These are phyloP conservation scores for Rhagologus leucostigma DNA, from an alignment of 2,113 vertebrate species.

Conservation along the genomic window DNA sequence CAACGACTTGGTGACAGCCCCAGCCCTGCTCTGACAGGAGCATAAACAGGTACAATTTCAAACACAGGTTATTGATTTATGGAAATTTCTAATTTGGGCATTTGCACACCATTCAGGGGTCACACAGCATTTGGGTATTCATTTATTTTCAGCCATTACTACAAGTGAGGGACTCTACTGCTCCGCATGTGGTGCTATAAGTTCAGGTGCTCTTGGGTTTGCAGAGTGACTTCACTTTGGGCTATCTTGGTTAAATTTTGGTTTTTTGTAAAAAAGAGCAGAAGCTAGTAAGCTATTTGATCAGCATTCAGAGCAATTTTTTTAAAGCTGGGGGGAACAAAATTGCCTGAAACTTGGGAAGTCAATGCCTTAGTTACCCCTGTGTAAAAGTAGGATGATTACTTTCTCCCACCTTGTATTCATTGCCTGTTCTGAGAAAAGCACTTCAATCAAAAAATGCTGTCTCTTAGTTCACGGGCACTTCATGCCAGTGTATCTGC, in stretches of 20 bases:
- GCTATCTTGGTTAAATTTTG: neutral
- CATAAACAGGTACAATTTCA: neutral
- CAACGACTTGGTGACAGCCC: neutral
- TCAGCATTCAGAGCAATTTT: neutral
- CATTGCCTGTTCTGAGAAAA: neutral
- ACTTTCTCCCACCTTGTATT: neutral
- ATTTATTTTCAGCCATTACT: neutral
- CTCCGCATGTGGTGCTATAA: rapidly evolving
- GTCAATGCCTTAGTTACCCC: neutral
- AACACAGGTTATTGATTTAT: neutral
- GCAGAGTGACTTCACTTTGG: neutral
- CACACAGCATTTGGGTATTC: neutral
- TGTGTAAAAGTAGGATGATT: neutral
- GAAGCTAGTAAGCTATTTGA: neutral
- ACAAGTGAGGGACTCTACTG: rapidly evolving
- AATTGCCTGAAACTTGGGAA: neutral
- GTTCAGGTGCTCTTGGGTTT: neutral
- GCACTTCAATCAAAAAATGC: neutral
- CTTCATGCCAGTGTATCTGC: neutral
- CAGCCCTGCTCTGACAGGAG: neutral
- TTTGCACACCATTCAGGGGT: neutral
- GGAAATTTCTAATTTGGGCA: neutral
- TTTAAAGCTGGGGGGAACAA: neutral
- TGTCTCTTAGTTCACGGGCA: neutral
- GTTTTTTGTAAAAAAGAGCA: neutral